A percentile compares a stretch with the other conserved stretches of the same genome.
These are phyloP conservation scores for Maniola hyperantus DNA, from an alignment of 2,888 invertebrate species.

Conservation along the genomic window DNA sequence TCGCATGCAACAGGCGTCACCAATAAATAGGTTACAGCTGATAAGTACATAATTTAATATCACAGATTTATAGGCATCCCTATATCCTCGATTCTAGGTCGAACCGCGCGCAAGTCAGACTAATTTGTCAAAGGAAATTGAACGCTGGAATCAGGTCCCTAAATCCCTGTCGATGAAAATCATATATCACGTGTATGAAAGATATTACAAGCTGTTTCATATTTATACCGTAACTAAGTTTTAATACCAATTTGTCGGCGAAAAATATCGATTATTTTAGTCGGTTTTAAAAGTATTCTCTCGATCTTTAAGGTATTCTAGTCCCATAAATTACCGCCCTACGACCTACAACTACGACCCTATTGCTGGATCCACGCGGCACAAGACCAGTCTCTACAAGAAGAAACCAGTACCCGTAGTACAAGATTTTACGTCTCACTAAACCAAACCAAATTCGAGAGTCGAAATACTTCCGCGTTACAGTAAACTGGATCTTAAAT, in stretches of 20 bases:
- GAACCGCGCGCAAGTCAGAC: slow-evolving; percentile 21
- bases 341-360: no score
- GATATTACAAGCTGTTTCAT: background rate
- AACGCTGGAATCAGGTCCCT: slow-evolving; percentile 12
- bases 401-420: no score
- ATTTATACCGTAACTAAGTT: background rate
- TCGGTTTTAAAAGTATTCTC: no score
- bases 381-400: no score
- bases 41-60: slow-evolving; percentile 29
- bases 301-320: no score
- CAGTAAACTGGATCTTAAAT: no score
- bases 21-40: slow-evolving; percentile 9
- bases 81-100: slow-evolving; percentile 28
- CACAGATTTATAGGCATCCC: slow-evolving; percentile 25
- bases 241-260: background rate
- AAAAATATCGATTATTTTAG: no score
- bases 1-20: background rate
- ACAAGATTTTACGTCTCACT: no score
- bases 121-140: slow-evolving; percentile 35
- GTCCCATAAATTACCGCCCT: no score
- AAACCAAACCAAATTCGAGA: no score
- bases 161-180: slow-evolving; percentile 5
- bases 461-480: no score
- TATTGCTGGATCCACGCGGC: no score
- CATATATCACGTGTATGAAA: slow-evolving; percentile 8